phyloP scores from a whole-genome alignment of 2,797 vertebrate genomes.

The Ispidina picta region DNA sequence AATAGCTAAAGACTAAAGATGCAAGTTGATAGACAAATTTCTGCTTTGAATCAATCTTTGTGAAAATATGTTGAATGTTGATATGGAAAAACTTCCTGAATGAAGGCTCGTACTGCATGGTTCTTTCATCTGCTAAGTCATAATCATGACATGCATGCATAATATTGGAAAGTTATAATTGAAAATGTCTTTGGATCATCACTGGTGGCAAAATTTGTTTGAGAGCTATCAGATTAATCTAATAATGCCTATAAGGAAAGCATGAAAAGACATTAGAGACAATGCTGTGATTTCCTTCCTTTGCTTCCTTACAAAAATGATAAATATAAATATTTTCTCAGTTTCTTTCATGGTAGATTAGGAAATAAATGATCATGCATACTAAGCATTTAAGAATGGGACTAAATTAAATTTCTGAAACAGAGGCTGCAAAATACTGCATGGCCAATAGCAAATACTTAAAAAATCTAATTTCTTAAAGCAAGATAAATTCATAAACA shows the following conservation, averaged over 20 bases:
- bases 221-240: conserved; percentile 27
- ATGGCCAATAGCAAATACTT: not conserved
- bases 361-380: conserved; percentile 1
- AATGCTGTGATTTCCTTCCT: conserved; percentile 14
- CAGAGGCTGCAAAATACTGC: not conserved
- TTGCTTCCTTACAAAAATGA: not conserved
- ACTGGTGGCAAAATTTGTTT: conserved; percentile 30
- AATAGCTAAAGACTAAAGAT: not conserved
- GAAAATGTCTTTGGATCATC: conserved; percentile 35
- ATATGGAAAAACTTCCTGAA: not conserved
- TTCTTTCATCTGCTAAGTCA: not conserved
- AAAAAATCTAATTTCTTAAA: not conserved
- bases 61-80: not conserved
- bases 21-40: not conserved
- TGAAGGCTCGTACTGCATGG: not conserved
- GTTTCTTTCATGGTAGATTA: conserved; percentile 37
- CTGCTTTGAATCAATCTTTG: not conserved
- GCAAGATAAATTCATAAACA: not conserved
- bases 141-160: not conserved
- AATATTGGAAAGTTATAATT: conserved; percentile 12
- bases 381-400: not conserved
- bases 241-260: conserved; percentile 26
- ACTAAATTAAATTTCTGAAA: conserved; percentile 28
- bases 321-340: conserved; percentile 14
- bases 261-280: conserved; percentile 29